phyloP scores from a whole-genome alignment of 2,113 vertebrate species.

The cattle (Bos taurus) region DNA sequence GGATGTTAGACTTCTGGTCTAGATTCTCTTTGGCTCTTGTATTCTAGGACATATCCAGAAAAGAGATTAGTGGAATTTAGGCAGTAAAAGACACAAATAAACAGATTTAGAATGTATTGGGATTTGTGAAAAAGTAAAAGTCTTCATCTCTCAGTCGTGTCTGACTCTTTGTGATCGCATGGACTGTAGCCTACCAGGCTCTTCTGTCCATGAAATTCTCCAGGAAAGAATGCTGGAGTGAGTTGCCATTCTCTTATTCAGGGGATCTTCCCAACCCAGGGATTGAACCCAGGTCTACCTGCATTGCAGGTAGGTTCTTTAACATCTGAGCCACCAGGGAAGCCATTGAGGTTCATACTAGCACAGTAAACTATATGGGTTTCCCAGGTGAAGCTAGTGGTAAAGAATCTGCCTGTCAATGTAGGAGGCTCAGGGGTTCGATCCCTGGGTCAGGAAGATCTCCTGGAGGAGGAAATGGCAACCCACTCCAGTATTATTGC shows the following conservation, averaged over 20 bases:
- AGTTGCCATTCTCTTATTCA: not conserved
- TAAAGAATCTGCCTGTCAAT: not conserved
- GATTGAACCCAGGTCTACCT: not conserved
- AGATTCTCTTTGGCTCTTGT: not conserved
- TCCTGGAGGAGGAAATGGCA: not conserved
- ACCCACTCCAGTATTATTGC: not conserved
- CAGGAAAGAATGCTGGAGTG: not conserved
- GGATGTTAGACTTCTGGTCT: not conserved
- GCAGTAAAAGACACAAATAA: not conserved
- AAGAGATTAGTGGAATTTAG: not conserved
- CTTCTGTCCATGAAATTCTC: not conserved
- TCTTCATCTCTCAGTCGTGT: not conserved
- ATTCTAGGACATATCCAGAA: not conserved
- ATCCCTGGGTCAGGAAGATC: not conserved
- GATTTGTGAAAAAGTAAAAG: not conserved
- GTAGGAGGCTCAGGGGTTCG: not conserved
- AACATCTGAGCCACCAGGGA: not conserved
- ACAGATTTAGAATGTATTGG: not conserved
- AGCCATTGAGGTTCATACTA: not conserved
- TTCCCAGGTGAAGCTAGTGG: not conserved
- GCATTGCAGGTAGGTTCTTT: not conserved
- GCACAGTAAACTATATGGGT: not conserved
- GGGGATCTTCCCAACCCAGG: not conserved
- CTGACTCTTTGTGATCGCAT: not conserved
- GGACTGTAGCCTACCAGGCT: not conserved